These are phyloP conservation scores for Leptopilina clavipes DNA, from an alignment of 1,140 invertebrate genomes.

Conservation along the genomic window DNA sequence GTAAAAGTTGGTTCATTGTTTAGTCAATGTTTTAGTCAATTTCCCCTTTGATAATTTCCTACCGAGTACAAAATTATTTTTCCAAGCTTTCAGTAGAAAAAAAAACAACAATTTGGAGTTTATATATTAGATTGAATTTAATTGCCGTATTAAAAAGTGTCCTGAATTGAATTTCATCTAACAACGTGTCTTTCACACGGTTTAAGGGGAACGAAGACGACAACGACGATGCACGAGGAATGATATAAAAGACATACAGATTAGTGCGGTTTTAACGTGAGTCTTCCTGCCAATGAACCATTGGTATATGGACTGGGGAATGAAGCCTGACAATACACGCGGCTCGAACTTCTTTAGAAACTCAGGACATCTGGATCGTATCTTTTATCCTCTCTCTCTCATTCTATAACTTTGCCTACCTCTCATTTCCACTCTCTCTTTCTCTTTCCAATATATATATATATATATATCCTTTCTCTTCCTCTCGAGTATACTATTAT, in stretches of 20 bases:
- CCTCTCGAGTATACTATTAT: background rate
- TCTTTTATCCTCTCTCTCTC: constrained; percentile 45
- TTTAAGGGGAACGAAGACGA: constrained; percentile 43
- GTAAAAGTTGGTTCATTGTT: too few relatives aligned
- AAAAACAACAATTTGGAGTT: too few relatives aligned
- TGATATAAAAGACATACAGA: constrained; percentile 64
- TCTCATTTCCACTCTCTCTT: constrained; percentile 38
- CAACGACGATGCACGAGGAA: constrained; percentile 47
- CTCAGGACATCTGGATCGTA: constrained; percentile 70
- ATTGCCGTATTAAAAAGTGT: background rate
- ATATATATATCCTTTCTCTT: background rate
- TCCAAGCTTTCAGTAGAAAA: too few relatives aligned
- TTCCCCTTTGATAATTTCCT: too few relatives aligned
- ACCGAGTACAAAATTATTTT: too few relatives aligned
- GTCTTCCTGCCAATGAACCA: constrained; percentile 59
- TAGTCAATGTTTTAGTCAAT: too few relatives aligned
- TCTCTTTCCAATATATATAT: background rate
- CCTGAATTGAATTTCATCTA: constrained; percentile 17
- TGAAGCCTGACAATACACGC: constrained; percentile 55
- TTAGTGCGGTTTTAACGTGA: constrained; percentile 70
- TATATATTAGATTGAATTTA: background rate
- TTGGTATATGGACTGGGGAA: constrained; percentile 35
- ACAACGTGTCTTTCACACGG: constrained; percentile 38
- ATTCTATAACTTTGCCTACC: constrained; percentile 1
- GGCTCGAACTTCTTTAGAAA: constrained; percentile 64